Base-by-base conservation (phyloP, 2,797 vertebrate genomes). In the Salmo trutta region DNA sequence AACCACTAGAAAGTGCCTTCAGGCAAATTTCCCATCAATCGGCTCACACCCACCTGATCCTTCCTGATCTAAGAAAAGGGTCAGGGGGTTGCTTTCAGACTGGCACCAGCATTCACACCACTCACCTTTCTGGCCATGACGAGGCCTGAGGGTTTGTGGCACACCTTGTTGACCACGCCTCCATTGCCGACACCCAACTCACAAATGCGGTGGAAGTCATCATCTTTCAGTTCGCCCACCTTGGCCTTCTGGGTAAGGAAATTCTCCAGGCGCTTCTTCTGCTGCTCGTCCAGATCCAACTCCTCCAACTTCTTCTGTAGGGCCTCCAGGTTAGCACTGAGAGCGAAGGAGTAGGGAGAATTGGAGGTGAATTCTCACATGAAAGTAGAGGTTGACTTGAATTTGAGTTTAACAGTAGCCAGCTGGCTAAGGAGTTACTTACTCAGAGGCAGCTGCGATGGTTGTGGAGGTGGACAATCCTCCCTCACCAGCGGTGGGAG, bases 231-330 rank as follows among this genome's bases (percentile, higher is more conserved):
- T 85, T 96, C 96, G 0, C 96, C 95, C 0, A 96, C 95, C 83
- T 96, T 96, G 90, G 95, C 95, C 79, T 97, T 97, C 87, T 96
- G 96, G 0, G 95, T 96, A 12, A 96, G 95, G 75, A 97, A 96
- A 77, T 95, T 95, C 84, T 96, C 95, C 29, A 96, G 79, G 2
- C 95, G 90, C 81, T 95, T 95, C 91, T 93, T 95, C 84, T 97
- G 96, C 80, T 96, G 95, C 75, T 96, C 95, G 0, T 97, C 96
- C 3, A 97, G 86, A 56, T 96, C 96, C 56, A 96, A 73, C 65
- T 96, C 96, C 75, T 94, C 94, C 0, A 96, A 81, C 80, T 96
- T 96, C 85, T 95, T 96, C 88, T 96, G 95, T 5, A 96, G 92
- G 56, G 95, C 93, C 74, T 94, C 96, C 21, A 96, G 79, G 79